These are phyloP conservation scores for Uloborus diversus DNA, from an alignment of 1,140 invertebrate genomes.

Conservation along the genomic window DNA sequence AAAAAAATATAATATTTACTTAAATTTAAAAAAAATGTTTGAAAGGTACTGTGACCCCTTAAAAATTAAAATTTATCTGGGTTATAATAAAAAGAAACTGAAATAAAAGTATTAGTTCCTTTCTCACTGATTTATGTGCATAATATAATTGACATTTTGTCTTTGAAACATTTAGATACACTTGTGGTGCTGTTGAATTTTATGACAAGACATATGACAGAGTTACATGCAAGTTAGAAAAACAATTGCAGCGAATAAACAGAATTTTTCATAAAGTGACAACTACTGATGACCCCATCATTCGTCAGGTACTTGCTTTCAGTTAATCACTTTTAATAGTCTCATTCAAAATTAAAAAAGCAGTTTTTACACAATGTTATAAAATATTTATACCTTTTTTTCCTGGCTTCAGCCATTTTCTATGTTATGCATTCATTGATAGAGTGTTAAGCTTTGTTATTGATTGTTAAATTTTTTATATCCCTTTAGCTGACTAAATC, in stretches of 20 bases:
- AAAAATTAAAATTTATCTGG: neutral
- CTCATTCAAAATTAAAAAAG: too few species aligned
- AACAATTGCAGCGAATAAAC: constrained; percentile 90
- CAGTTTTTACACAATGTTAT: too few species aligned
- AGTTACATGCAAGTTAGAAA: constrained; percentile 96
- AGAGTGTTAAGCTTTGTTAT: too few species aligned
- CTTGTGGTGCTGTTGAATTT: constrained; percentile 93
- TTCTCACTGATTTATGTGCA: neutral
- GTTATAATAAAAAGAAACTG: too few species aligned
- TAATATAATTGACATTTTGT: neutral
- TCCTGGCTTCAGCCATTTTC: too few species aligned
- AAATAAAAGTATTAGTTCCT: neutral
- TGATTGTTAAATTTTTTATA: constrained; percentile 20
- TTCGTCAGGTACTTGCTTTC: constrained; percentile 87
- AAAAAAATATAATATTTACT: too few species aligned
- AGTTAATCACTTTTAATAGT: too few species aligned
- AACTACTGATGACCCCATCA: constrained; percentile 98
- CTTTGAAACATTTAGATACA: constrained; percentile 71
- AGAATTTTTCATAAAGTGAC: constrained; percentile 98
- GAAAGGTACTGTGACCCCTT: too few species aligned
- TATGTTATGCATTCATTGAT: too few species aligned
- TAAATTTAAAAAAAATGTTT: too few species aligned
- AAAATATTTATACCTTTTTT: too few species aligned
- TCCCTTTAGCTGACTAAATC: constrained; percentile 80
- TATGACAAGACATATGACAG: constrained; percentile 98